Evolutionary conservation across 2,113 vertebrate species (phyloP).

Genomic region (Lucifuga dentata): DNA sequence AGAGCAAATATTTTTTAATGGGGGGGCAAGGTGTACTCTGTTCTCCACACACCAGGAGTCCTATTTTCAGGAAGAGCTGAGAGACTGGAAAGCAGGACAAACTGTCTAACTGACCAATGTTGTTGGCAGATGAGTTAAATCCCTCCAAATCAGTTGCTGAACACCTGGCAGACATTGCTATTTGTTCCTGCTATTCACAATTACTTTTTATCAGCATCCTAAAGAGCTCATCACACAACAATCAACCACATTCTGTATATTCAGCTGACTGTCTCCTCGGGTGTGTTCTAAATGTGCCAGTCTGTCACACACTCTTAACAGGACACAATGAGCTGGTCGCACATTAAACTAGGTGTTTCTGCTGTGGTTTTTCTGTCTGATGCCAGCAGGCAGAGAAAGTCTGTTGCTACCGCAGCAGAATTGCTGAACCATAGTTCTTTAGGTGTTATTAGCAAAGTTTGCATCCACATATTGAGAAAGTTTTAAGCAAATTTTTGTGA

Average conservation of each 20-base stretch:
- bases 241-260: slow-evolving; percentile 38
- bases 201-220: slow-evolving; percentile 41
- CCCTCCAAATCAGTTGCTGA: slow-evolving; percentile 59
- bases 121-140: slow-evolving; percentile 48
- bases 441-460: too few relatives aligned
- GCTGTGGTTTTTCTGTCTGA: background rate
- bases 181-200: slow-evolving; percentile 18
- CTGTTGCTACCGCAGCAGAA: too few relatives aligned
- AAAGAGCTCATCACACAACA: slow-evolving; percentile 47
- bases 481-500: too few relatives aligned
- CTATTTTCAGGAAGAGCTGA: slow-evolving; percentile 10
- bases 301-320: background rate
- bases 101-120: slow-evolving; percentile 13
- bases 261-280: slow-evolving; percentile 40
- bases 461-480: too few relatives aligned
- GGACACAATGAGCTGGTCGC: slow-evolving; percentile 33
- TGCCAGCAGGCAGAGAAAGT: too few relatives aligned
- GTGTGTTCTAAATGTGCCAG: slow-evolving; percentile 23
- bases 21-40: slow-evolving; percentile 1
- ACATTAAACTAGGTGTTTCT: slow-evolving; percentile 16
- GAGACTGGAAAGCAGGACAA: background rate
- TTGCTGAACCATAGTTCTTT: too few relatives aligned
- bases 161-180: slow-evolving; percentile 55
- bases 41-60: background rate
- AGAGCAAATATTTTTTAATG: slow-evolving; percentile 9